Conservation (phyloP, 1,140 invertebrate species). For the Drosophila ogumai region DNA sequence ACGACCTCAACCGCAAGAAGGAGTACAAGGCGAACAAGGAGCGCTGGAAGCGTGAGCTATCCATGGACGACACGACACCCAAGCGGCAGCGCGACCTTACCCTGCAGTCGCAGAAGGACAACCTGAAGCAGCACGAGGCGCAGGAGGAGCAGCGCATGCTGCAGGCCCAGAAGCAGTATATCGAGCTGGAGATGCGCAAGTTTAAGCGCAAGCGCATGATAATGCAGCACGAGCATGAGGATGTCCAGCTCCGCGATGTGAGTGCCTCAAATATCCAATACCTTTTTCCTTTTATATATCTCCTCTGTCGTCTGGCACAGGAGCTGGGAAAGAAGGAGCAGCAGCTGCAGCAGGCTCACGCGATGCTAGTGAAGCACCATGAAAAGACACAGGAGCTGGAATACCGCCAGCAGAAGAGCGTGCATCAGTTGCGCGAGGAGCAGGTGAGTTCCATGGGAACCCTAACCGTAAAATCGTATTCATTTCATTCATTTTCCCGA, state of each 20-base stretch:
- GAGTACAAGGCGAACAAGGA: slow-evolving; percentile 99
- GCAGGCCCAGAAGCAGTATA: slow-evolving; percentile 94
- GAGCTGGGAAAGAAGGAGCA: slow-evolving; percentile 97
- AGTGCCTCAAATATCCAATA: slow-evolving; percentile 34
- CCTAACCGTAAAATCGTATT: no score
- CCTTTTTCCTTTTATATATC: neutral
- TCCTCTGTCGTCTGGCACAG: slow-evolving; percentile 85
- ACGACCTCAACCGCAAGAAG: slow-evolving; percentile 96
- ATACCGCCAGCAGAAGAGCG: slow-evolving; percentile 96
- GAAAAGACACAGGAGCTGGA: slow-evolving; percentile 98
- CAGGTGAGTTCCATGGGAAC: slow-evolving; percentile 86
- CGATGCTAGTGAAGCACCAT: slow-evolving; percentile 97
- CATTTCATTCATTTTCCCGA: no score
- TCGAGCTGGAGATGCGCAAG: slow-evolving; percentile 96
- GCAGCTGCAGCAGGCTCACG: slow-evolving; percentile 97
- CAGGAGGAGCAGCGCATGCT: slow-evolving; percentile 95
- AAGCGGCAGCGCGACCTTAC: slow-evolving; percentile 96
- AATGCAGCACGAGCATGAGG: slow-evolving; percentile 94
- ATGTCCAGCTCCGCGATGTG: slow-evolving; percentile 95
- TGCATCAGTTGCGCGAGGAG: slow-evolving; percentile 94
- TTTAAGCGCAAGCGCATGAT: slow-evolving; percentile 96
- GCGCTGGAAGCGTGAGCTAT: slow-evolving; percentile 96
- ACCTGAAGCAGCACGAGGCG: slow-evolving; percentile 95
- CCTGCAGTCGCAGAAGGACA: slow-evolving; percentile 96
- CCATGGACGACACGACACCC: slow-evolving; percentile 95